Base-by-base conservation (phyloP, 2,797 vertebrate genomes). In the Macropodus opercularis region DNA sequence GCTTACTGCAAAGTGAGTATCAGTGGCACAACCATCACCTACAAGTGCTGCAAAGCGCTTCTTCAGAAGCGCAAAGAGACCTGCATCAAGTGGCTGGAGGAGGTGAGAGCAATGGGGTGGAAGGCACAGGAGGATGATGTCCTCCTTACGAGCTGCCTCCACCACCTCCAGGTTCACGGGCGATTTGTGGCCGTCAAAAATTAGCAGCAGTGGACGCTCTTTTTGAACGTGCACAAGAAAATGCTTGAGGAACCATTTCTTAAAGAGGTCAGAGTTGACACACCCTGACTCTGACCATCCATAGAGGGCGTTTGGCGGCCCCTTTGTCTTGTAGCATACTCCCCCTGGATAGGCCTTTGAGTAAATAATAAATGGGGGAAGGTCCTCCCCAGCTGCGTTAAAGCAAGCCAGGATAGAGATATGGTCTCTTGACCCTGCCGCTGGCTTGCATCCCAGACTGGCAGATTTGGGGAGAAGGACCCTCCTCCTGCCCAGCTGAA, bases 211-310 rank as follows among this genome's bases (percentile, higher is more conserved):
- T 0, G 89, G 89, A 7, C 89, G 87, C 44, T 79, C 79, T 38
- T 85, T 85, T 0, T 84, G 84, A 0, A 70, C 79, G 0, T 75
- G 56, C 7, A 55, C 2, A 0, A 90, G 83, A 39, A 90, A 89
- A 54, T 89, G 89, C 41, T 89, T 86, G 46, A 89, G 86, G 69
- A 90, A 90, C 89, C 89, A 90, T 49, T 86, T 90, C 74, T 84
- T 90, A 61, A 89, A 90, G 48, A 90, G 89, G 34, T 90, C 89
- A 1, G 89, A 84, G 66, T 74, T 90, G 49, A 86, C 7, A 5
- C 69, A 79, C 1, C 87, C 89, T 0, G 75, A 87, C 26, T 87
- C 85, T 0, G 89, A 89, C 86, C 85, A 89, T 14, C 86, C 89
- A 3, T 89, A 90, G 39, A 89, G 77, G 39, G 87, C 84, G 14